phyloP scores from a whole-genome alignment of 2,113 vertebrate species.

The Heterochromis multidens region DNA sequence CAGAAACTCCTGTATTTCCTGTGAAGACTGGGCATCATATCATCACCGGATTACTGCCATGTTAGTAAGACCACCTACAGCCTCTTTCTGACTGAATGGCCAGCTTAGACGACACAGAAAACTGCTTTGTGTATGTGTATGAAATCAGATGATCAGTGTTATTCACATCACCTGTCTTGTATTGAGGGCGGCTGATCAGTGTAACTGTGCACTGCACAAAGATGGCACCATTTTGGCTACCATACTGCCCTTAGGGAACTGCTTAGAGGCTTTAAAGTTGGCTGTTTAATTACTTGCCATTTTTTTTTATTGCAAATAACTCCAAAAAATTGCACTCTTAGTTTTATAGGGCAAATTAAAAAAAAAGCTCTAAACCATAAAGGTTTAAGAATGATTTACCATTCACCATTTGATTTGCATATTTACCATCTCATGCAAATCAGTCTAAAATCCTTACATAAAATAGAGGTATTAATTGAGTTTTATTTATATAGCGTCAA shows the following conservation, averaged over 20 bases:
- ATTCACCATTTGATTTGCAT: background rate
- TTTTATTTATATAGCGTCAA: background rate
- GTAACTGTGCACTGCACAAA: background rate
- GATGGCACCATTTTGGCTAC: background rate
- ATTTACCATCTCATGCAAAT: background rate
- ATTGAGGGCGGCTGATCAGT: background rate
- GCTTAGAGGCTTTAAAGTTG: background rate
- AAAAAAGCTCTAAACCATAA: background rate
- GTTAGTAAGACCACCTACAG: background rate
- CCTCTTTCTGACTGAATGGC: background rate
- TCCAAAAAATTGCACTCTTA: background rate
- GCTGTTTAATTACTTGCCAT: background rate
- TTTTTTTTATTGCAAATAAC: background rate
- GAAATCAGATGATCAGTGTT: background rate
- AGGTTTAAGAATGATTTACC: background rate
- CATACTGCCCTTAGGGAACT: background rate
- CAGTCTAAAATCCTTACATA: background rate
- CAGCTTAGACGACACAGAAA: background rate
- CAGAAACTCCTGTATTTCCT: slow-evolving; percentile 90
- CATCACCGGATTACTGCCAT: background rate
- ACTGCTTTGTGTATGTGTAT: background rate
- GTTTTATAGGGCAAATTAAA: background rate
- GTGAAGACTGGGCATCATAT: slow-evolving; percentile 66
- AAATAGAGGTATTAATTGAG: background rate
- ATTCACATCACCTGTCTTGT: background rate